These are phyloP conservation scores for Petrocephalus schoutedeni DNA, from an alignment of 2,797 vertebrate genomes.

Conservation along the genomic window DNA sequence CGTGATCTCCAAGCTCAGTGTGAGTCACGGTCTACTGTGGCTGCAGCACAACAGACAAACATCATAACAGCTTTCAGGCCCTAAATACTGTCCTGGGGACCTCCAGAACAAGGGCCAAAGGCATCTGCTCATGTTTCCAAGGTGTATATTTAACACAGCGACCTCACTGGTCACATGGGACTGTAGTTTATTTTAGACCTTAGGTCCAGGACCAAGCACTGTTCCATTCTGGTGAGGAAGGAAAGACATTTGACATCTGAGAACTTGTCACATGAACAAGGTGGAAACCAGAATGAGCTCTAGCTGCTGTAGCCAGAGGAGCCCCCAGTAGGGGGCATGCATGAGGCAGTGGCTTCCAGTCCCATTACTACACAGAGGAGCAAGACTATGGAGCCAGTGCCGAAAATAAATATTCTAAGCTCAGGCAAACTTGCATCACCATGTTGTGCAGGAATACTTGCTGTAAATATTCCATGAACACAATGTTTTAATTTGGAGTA, in stretches of 20 bases:
- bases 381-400: neutral
- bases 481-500: neutral
- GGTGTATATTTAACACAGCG: neutral
- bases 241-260: neutral
- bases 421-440: neutral
- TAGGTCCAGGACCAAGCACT: neutral
- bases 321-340: neutral
- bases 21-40: neutral
- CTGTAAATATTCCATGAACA: neutral
- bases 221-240: neutral
- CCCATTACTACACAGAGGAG: conserved; percentile 17
- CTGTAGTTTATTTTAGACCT: neutral
- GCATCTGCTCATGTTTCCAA: neutral
- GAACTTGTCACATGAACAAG: neutral
- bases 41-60: neutral
- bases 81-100: neutral
- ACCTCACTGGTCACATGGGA: neutral
- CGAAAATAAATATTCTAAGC: neutral
- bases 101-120: neutral
- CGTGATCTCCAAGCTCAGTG: neutral
- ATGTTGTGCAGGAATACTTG: neutral
- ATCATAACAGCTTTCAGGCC: neutral
- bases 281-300: neutral
- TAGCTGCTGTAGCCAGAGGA: neutral
- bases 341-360: conserved; percentile 27